A percentile compares a stretch with the other conserved stretches of the same genome.
phyloP scores from a whole-genome alignment of 1,140 invertebrate species.

The Papilio glaucus region DNA sequence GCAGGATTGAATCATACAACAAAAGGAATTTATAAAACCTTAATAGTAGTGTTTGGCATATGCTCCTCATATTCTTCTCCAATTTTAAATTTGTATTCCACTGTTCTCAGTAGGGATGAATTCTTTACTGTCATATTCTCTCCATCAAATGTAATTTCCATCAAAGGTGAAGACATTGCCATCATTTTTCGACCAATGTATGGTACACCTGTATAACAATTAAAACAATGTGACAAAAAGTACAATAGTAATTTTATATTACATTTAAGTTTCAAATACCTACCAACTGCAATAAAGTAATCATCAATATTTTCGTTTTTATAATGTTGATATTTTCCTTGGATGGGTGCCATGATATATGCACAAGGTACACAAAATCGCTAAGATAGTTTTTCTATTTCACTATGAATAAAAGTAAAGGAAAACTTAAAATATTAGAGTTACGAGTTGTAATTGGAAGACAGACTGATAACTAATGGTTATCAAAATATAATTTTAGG shows the following conservation, averaged over 20 bases:
- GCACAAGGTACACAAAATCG: neutral
- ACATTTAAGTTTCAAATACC: neutral
- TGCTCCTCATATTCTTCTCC: constrained; percentile 82
- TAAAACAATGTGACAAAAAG: neutral
- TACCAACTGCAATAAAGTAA: constrained; percentile 86
- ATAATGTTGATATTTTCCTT: constrained; percentile 86
- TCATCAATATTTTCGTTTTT: constrained; percentile 87
- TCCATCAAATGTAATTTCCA: constrained; percentile 84
- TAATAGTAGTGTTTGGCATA: constrained; percentile 79
- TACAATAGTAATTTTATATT: neutral
- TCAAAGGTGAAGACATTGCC: constrained; percentile 82
- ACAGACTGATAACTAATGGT: constrained; percentile 4
- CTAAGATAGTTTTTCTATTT: neutral
- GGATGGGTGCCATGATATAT: constrained; percentile 76
- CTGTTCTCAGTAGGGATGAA: constrained; percentile 79
- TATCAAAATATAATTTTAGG: constrained; percentile 12
- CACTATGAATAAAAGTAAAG: too few relatives aligned
- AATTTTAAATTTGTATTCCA: constrained; percentile 76
- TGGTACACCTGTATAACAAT: constrained; percentile 72
- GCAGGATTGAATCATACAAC: too few relatives aligned
- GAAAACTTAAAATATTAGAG: neutral
- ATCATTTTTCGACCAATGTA: constrained; percentile 87
- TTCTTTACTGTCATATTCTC: constrained; percentile 85
- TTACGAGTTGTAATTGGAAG: neutral
- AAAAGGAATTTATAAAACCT: constrained; percentile 50